A percentile compares a stretch with the other conserved stretches of the same genome.
Evolutionary conservation across 2,888 invertebrate species (phyloP).

Genomic region (Podotricha telesiphe): DNA sequence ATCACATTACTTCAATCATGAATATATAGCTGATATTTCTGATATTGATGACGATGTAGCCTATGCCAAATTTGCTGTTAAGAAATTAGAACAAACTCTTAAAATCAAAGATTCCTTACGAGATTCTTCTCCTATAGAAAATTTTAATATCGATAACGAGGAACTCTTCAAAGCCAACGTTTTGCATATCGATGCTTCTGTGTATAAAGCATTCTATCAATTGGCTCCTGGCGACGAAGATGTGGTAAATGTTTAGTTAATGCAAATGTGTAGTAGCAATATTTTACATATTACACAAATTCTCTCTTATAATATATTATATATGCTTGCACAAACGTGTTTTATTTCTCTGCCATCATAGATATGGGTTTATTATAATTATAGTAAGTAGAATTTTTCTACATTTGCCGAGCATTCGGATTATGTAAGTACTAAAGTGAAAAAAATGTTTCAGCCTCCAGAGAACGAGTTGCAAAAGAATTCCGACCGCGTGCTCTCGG

Average conservation of each 20-base stretch:
- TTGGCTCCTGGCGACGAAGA: constrained; percentile 63
- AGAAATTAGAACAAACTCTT: constrained; percentile 68
- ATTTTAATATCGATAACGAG: constrained; percentile 54
- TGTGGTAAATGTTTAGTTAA: constrained; percentile 60
- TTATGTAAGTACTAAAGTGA: constrained; percentile 10
- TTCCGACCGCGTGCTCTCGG: constrained; percentile 92
- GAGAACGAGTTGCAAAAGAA: constrained; percentile 97
- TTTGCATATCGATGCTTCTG: constrained; percentile 49
- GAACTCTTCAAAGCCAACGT: constrained; percentile 45
- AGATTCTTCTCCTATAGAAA: constrained; percentile 73
- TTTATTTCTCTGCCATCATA: constrained; percentile 2
- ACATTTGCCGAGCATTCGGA: background rate
- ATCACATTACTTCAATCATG: constrained; percentile 54
- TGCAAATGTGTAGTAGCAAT: constrained; percentile 35
- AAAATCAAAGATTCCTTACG: constrained; percentile 58
- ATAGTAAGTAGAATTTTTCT: constrained; percentile 27
- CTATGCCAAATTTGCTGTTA: constrained; percentile 69
- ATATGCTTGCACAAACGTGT: background rate
- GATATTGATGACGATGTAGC: constrained; percentile 54
- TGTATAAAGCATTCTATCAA: constrained; percentile 61
- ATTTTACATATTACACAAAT: background rate
- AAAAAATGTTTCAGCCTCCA: constrained; percentile 88
- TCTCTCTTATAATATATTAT: constrained; percentile 5
- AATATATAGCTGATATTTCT: constrained; percentile 54
- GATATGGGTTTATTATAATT: background rate